These are phyloP conservation scores for Sparidentex hasta DNA, from an alignment of 2,797 vertebrate genomes.

Conservation along the genomic window DNA sequence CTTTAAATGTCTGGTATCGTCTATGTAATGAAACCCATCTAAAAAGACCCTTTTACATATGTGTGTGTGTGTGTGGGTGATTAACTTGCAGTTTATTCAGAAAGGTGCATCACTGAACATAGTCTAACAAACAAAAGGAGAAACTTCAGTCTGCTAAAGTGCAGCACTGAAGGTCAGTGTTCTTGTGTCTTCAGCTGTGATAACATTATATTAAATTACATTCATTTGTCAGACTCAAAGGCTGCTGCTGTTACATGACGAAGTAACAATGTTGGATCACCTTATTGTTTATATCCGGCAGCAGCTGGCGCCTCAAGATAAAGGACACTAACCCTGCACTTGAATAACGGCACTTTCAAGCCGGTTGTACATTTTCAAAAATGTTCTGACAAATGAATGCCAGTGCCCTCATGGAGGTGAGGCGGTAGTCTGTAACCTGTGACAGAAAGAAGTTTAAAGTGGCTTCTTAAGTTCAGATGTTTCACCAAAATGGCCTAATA, in stretches of 20 bases:
- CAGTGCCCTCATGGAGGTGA: neutral
- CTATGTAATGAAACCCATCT: neutral
- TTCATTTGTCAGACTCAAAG: neutral
- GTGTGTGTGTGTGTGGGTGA: neutral
- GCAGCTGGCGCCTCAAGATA: neutral
- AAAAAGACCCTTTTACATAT: neutral
- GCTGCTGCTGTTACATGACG: neutral
- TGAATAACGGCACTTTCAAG: neutral
- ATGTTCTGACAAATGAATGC: neutral
- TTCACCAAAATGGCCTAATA: no score
- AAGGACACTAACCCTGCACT: neutral
- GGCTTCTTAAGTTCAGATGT: neutral
- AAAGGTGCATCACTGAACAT: neutral
- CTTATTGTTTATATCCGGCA: neutral
- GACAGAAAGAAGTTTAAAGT: no score
- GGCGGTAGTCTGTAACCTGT: neutral
- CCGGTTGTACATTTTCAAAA: neutral
- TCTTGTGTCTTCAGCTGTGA: neutral
- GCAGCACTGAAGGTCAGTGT: neutral
- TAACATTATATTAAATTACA: no score
- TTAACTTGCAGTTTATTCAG: neutral
- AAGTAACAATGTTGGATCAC: neutral
- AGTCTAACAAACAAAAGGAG: neutral
- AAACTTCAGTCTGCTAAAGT: neutral
- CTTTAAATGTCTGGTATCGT: neutral